Evolutionary conservation across 2,888 invertebrate genomes (phyloP).

Genomic region (Nemotelus pantherinus): DNA sequence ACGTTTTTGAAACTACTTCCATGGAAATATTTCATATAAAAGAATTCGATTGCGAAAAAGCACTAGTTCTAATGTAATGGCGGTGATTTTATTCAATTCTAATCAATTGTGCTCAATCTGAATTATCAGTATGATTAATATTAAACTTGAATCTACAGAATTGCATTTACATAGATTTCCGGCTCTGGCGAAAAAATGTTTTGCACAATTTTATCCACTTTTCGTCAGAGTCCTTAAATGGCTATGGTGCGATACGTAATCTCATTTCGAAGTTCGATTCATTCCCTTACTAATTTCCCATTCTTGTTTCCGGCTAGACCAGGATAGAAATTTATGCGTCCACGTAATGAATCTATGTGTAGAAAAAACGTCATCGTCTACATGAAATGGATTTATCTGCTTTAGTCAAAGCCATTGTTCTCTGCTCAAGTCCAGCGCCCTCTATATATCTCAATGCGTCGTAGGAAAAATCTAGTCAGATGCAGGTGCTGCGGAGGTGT

Average conservation of each 20-base stretch:
- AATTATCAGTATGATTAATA: too few relatives aligned
- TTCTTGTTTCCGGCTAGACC: background rate
- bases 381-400: background rate
- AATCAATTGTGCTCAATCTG: too few relatives aligned
- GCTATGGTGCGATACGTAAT: conserved; percentile 6
- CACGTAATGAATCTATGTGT: background rate
- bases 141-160: too few relatives aligned
- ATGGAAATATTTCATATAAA: too few relatives aligned
- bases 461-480: background rate
- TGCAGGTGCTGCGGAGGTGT: background rate
- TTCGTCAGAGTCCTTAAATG: conserved; percentile 1
- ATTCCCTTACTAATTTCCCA: background rate
- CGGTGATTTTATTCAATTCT: too few relatives aligned
- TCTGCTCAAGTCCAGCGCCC: background rate
- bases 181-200: too few relatives aligned
- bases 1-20: too few relatives aligned
- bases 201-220: background rate
- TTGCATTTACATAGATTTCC: too few relatives aligned
- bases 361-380: conserved; percentile 13
- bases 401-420: background rate
- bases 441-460: too few relatives aligned
- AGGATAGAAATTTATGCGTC: conserved; percentile 32
- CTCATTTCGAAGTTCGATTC: background rate
- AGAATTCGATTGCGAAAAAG: too few relatives aligned
- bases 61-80: too few relatives aligned